These are phyloP conservation scores for Anniella stebbinsi DNA, from an alignment of 2,797 vertebrate genomes.

Conservation along the genomic window DNA sequence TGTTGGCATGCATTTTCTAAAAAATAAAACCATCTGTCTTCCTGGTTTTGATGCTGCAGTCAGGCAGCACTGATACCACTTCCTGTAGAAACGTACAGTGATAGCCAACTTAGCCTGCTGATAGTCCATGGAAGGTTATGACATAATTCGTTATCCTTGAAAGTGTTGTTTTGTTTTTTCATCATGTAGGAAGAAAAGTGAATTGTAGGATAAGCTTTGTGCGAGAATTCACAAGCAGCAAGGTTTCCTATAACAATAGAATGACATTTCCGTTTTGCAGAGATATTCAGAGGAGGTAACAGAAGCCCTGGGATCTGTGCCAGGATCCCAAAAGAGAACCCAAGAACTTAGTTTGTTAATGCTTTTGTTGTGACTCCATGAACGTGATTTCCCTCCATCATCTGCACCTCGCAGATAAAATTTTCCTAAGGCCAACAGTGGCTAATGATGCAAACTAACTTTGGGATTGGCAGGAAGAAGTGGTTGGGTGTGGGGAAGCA, in stretches of 20 bases:
- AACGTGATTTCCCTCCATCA: background rate
- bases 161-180: background rate
- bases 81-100: background rate
- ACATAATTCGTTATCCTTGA: background rate
- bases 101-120: background rate
- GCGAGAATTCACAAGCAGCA: background rate
- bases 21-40: background rate
- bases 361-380: background rate
- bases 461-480: slow-evolving; percentile 32
- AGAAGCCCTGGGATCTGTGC: background rate
- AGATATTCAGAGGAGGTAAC: background rate
- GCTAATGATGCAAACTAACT: slow-evolving; percentile 48
- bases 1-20: background rate
- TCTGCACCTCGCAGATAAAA: background rate
- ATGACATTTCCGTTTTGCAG: background rate
- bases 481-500: slow-evolving; percentile 49
- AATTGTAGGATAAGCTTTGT: background rate
- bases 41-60: background rate
- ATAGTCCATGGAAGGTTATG: background rate
- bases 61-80: background rate
- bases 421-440: slow-evolving; percentile 35
- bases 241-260: background rate
- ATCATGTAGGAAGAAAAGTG: accelerated
- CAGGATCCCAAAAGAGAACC: slow-evolving; percentile 1
- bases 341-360: background rate